phyloP scores from a whole-genome alignment of 2,797 vertebrate species.

The Pristis pectinata region DNA sequence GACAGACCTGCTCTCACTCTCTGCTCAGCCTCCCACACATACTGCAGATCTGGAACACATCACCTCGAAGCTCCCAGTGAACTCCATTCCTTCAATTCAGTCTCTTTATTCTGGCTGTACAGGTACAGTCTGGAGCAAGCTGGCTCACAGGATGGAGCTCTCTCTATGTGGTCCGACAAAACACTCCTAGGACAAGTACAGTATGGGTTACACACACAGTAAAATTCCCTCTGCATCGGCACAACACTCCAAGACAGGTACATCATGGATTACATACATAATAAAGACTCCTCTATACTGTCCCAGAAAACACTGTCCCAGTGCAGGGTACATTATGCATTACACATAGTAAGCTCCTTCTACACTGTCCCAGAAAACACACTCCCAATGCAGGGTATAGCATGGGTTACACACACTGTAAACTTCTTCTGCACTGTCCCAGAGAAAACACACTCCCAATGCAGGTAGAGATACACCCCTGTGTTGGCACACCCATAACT shows the following conservation, averaged over 20 bases:
- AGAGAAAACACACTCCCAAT: not conserved
- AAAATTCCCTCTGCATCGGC: not conserved
- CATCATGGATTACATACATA: not conserved
- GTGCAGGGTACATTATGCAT: not conserved
- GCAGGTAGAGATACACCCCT: not conserved
- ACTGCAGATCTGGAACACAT: not conserved
- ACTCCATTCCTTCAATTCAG: not conserved
- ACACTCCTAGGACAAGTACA: not conserved
- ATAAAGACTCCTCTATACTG: not conserved
- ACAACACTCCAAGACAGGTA: not conserved
- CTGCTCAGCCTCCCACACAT: not conserved
- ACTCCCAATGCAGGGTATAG: not conserved
- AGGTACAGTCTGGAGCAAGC: no score
- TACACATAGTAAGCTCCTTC: not conserved
- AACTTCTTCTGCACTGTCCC: not conserved
- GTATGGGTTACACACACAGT: not conserved
- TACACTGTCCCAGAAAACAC: not conserved
- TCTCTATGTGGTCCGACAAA: not conserved
- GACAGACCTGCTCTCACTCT: not conserved
- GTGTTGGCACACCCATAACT: not conserved
- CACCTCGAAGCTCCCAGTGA: not conserved
- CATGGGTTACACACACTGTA: not conserved
- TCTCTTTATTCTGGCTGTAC: not conserved
- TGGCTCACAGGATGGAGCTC: not conserved
- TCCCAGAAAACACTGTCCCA: not conserved